These are phyloP conservation scores for Nematolebias whitei DNA, from an alignment of 2,113 vertebrate species.

Conservation along the genomic window DNA sequence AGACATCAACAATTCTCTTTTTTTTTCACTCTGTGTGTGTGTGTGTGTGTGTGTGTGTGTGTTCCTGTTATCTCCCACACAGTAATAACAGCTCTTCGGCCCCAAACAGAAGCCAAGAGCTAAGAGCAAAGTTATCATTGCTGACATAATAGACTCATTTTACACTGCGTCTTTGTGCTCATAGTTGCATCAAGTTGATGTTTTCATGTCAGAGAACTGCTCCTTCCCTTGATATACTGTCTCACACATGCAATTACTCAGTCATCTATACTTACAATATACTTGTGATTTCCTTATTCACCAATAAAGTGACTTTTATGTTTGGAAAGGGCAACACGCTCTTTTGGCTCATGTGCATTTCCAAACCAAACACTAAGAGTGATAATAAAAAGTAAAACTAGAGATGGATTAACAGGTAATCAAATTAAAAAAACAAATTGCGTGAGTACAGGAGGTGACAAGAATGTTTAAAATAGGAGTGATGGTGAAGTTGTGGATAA, in stretches of 20 bases:
- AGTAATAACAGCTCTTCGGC: slow-evolving; percentile 52
- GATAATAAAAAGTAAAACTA: not conserved
- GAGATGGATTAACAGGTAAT: too few relatives aligned
- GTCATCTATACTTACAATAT: not conserved
- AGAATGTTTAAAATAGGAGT: too few relatives aligned
- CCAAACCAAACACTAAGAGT: not conserved
- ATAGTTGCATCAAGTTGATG: slow-evolving; percentile 16
- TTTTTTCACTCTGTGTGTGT: slow-evolving; percentile 6
- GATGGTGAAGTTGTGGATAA: too few relatives aligned
- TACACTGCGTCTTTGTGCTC: slow-evolving; percentile 1
- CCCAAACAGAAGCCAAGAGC: slow-evolving; percentile 44
- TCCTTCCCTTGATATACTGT: not conserved
- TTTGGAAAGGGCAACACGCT: not conserved
- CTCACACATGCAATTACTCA: slow-evolving; percentile 22
- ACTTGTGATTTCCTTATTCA: slow-evolving; percentile 1
- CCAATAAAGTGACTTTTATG: not conserved
- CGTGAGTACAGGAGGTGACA: too few relatives aligned
- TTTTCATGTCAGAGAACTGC: slow-evolving; percentile 6
- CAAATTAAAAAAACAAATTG: too few relatives aligned
- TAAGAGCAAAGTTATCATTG: slow-evolving; percentile 46
- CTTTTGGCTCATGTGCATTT: not conserved
- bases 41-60: slow-evolving; percentile 19
- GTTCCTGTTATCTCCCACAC: slow-evolving; percentile 43
- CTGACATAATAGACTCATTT: slow-evolving; percentile 45
- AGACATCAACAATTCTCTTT: slow-evolving; percentile 33